Conservation (phyloP, 2,113 vertebrate species). For the Catharus minimus region DNA sequence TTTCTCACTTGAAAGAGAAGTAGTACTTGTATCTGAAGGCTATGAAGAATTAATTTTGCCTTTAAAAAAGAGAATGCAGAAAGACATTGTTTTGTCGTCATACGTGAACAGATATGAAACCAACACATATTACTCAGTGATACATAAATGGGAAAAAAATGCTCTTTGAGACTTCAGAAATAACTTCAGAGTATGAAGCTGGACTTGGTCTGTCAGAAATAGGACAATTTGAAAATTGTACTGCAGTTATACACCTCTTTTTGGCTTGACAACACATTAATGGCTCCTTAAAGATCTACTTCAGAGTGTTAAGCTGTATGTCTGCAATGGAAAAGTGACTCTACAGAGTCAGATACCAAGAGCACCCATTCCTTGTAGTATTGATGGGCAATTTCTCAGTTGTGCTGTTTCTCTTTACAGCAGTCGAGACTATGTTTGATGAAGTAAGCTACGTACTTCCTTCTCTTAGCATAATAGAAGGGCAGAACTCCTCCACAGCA, state of each 20-base stretch:
- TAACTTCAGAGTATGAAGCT: not conserved
- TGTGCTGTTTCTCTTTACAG: not conserved
- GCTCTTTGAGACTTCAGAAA: not conserved
- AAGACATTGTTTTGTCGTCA: not conserved
- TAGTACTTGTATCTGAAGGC: not conserved
- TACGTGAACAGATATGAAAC: not conserved
- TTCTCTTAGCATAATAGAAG: not conserved
- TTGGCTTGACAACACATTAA: not conserved
- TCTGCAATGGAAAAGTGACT: not conserved
- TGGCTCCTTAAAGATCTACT: not conserved
- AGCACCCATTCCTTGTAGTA: not conserved
- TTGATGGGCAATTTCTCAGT: not conserved
- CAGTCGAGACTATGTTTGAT: not conserved
- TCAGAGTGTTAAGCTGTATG: not conserved
- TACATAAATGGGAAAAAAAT: not conserved
- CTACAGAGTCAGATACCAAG: not conserved
- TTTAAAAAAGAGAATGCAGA: not conserved
- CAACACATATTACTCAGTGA: not conserved
- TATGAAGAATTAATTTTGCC: not conserved
- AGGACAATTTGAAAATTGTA: not conserved
- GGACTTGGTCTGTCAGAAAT: not conserved
- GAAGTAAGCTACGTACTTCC: not conserved
- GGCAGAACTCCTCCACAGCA: not conserved
- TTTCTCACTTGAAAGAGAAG: not conserved
- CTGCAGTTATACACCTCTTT: not conserved